Evolutionary conservation across 2,797 vertebrate species (phyloP).

Genomic region (Neosilurus hyrtlii): DNA sequence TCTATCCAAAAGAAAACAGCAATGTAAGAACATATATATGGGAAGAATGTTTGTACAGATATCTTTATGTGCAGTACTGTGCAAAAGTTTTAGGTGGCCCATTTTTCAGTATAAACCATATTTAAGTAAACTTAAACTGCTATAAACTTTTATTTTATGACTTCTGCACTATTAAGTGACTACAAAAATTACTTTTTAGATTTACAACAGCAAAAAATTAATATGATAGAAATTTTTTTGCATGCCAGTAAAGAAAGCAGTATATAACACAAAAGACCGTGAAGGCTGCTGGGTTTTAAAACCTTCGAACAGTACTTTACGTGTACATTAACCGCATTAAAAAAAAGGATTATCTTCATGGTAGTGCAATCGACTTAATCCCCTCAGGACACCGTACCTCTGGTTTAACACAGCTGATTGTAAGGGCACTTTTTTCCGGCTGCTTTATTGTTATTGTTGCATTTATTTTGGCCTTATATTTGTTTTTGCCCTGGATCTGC

Average conservation of each 20-base stretch:
- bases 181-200: no score
- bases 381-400: slow-evolving; percentile 40
- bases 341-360: not conserved
- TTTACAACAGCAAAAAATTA: no score
- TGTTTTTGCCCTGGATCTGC: slow-evolving; percentile 59
- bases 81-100: no score
- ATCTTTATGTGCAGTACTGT: not conserved
- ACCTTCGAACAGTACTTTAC: no score
- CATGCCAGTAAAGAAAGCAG: no score
- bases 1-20: slow-evolving; percentile 34
- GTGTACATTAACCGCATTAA: not conserved
- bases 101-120: no score
- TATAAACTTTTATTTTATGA: no score
- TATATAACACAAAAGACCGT: no score
- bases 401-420: not conserved
- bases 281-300: no score
- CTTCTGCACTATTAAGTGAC: no score
- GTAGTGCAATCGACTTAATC: not conserved
- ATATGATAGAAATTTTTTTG: no score
- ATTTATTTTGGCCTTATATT: slow-evolving; percentile 48
- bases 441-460: slow-evolving; percentile 45
- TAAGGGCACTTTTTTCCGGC: slow-evolving; percentile 24
- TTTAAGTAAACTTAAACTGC: no score
- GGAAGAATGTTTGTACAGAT: not conserved
- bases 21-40: not conserved